Conservation (phyloP, 1,140 invertebrate species). For the Ridgeia piscesae region DNA sequence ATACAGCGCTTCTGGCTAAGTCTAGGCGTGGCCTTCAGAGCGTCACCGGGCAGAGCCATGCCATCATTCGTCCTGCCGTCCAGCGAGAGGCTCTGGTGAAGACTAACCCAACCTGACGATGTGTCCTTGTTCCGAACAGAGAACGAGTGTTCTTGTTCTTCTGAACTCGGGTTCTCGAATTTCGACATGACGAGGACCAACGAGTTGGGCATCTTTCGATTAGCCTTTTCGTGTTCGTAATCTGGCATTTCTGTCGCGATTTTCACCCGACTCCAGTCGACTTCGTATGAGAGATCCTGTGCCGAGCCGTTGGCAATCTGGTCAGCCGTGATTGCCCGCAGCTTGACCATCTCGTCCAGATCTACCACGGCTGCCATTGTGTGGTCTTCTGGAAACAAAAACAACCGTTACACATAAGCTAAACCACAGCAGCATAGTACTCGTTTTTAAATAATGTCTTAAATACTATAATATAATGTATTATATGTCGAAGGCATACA, state of each 20-base stretch:
- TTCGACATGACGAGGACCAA: neutral
- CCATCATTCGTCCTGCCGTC: neutral
- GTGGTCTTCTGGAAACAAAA: neutral
- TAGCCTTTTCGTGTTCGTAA: neutral
- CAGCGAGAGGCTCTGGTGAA: neutral
- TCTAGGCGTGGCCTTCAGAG: neutral
- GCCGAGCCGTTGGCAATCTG: neutral
- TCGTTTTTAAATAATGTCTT: no score
- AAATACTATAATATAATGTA: no score
- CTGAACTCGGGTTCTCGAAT: neutral
- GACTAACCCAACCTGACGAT: neutral
- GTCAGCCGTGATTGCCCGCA: neutral
- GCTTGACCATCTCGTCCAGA: neutral
- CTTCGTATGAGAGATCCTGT: neutral
- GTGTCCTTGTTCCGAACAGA: neutral
- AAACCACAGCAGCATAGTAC: neutral
- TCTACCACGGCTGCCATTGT: neutral
- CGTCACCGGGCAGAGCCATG: neutral
- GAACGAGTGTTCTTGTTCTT: neutral
- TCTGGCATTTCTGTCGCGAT: neutral
- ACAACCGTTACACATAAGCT: neutral
- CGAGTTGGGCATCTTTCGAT: neutral
- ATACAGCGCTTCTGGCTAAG: neutral
- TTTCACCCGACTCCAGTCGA: neutral
- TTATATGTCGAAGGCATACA: no score